Evolutionary conservation across 1,140 invertebrate species (phyloP), one percentile per base, ranked within the genome.

Genomic region (Anthonomus grandis): DNA sequence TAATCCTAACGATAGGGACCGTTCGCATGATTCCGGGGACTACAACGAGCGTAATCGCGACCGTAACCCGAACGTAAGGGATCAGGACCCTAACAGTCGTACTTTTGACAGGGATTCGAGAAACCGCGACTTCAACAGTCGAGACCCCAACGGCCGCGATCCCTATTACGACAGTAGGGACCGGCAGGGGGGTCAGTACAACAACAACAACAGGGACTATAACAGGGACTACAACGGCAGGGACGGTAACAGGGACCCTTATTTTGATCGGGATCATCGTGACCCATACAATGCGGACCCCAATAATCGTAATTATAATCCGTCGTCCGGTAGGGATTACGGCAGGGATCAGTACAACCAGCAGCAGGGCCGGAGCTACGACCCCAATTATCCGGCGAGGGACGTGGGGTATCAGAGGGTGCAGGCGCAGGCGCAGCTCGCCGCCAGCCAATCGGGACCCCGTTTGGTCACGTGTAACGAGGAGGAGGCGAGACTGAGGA

Each of bases 271-370:
- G 24, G 46, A 57, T 17, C 23, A 57, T 36, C 34, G 47, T 13
- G 46, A 50, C n/a, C 44, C 13, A 4, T 46, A 57, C 54, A 49
- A 48, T 31, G 49, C 45, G 34, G 54, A 57, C 39, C 38, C 55
- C 5, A 57, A 57, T 50, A 57, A 57, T 50, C 48, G 57, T 46
- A 45, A 59, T 48, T 52, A 59, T 44, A 23, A 36, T 59, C 27
- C 44, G 50, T 18, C 31, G 19, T n/a, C n/a, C n/a, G n/a, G n/a
- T n/a, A 60, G 50, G 27, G 60, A 60, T 34, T 67, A 55, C 57
- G 62, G 61, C 38, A 49, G 18, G 17, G 22, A 38, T 12, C 5
- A 50, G n/a, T 44, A 53, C 36, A 31, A 31, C 27, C 23, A 44
- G 13, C 5, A 50, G n/a, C 57, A 59, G 53, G 56, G 49, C 5